Percentiles rank a stretch among this genome's conserved stretches.
Evolutionary conservation across 92 coral and sea anemone genomes (phyloP).

Genomic region (Epizoanthus illoricatus): DNA sequence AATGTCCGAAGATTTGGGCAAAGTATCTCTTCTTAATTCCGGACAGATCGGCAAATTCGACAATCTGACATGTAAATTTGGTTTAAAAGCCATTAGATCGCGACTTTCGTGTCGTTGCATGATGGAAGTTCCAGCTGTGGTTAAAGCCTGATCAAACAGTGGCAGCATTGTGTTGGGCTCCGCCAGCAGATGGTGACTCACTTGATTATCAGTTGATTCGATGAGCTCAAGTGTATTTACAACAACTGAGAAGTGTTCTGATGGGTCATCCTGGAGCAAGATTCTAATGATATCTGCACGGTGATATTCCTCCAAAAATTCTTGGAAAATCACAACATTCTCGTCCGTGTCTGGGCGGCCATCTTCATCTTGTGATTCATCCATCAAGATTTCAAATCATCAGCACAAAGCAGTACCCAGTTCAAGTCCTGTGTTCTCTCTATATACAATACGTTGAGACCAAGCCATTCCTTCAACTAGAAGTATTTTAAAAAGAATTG

Average conservation of each 20-base stretch:
- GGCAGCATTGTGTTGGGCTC: constrained; percentile 86
- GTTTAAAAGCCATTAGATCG: constrained; percentile 70
- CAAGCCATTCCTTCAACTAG: too few relatives aligned
- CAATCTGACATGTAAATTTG: constrained; percentile 77
- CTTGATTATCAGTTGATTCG: constrained; percentile 74
- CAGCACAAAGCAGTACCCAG: not conserved
- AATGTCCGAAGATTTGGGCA: constrained; percentile 94
- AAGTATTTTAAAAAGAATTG: too few relatives aligned
- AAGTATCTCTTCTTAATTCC: constrained; percentile 80
- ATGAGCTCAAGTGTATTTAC: constrained; percentile 91
- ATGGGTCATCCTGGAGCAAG: constrained; percentile 71
- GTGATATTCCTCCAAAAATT: constrained; percentile 83
- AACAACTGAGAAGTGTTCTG: constrained; percentile 78
- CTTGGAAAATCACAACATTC: constrained; percentile 67
- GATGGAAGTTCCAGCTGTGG: constrained; percentile 64
- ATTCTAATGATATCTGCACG: constrained; percentile 65
- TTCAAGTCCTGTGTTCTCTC: too few relatives aligned
- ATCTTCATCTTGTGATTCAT: not conserved
- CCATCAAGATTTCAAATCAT: not conserved
- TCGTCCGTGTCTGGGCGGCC: constrained; percentile 54
- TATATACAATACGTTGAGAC: too few relatives aligned
- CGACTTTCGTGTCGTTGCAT: constrained; percentile 74
- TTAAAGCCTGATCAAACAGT: constrained; percentile 81
- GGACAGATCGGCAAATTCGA: constrained; percentile 95
- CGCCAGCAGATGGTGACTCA: constrained; percentile 80